phyloP scores from a whole-genome alignment of 2,113 vertebrate genomes.

The Leucosticte australis region DNA sequence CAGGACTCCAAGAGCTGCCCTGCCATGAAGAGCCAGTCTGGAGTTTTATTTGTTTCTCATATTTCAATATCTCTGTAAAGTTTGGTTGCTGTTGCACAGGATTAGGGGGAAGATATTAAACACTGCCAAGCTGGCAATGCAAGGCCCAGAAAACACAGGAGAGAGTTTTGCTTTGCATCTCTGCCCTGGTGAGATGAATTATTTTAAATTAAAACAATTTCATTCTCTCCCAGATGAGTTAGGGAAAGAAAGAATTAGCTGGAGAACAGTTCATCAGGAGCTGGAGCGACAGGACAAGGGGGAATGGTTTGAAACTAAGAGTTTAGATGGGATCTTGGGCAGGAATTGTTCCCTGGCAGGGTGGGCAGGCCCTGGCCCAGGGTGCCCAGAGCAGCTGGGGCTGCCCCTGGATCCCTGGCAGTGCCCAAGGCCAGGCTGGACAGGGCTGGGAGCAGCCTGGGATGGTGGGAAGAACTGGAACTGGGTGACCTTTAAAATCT shows the following conservation, averaged over 20 bases:
- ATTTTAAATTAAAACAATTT: background rate
- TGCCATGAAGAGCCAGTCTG: background rate
- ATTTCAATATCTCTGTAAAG: background rate
- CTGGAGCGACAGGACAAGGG: fast-evolving
- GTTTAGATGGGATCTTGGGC: background rate
- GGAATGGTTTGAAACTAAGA: background rate
- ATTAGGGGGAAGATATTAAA: background rate
- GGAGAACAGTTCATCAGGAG: background rate
- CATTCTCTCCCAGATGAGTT: background rate
- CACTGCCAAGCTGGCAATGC: background rate
- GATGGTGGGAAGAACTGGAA: background rate
- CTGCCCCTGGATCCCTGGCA: background rate
- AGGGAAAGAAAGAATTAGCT: background rate
- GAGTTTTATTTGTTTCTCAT: background rate
- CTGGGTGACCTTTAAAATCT: background rate
- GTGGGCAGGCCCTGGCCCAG: background rate
- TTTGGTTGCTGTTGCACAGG: background rate
- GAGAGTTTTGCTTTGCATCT: background rate
- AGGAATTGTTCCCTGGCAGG: background rate
- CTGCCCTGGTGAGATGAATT: background rate
- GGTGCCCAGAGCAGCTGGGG: background rate
- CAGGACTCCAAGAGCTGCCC: too few relatives aligned
- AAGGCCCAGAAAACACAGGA: background rate
- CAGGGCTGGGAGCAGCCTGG: background rate
- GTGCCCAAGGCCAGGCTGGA: background rate